Base-by-base conservation (phyloP, 2,888 invertebrate genomes). In the Acleris laterana region DNA sequence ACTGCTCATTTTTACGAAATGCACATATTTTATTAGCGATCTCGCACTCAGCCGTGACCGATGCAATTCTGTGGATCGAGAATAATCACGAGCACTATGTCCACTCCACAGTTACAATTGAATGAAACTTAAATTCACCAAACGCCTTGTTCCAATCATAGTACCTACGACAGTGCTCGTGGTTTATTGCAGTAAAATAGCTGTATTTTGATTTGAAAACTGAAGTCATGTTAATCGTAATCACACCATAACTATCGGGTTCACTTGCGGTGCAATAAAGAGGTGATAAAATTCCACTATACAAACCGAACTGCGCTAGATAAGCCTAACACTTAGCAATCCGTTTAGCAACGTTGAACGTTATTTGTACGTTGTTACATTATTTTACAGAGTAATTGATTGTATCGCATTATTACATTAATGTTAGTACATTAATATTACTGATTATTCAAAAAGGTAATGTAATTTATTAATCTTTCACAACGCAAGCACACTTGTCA, bases 1-100 rank as follows among this genome's bases (percentile, higher is more conserved):
- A 85, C 72, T 75, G 81, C 70, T 59, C 68, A 63, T 75, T 79
- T 85, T 85, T 84, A 85, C 85, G 85, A 85, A 87, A 88, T 81
- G 71, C 75, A 77, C 76, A 82, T 77, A 80, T 79, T 81, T 83
- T 77, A 71, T 69, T 70, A 66, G 67, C 72, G 74, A 72, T 74
- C 74, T 73, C 71, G 48, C 70, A 72, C 69, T 74, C 68, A 70
- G 79, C 70, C 77, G 79, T 80, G 77, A 79, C 81, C 74, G 70
- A 72, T 74, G 63, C 69, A 76, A 73, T 73, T 62, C 46, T 62
- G 56, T 56, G 57, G 16, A 65, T 61, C 56, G 60, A 61, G 38
- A 61, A 55, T 60, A 44, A 48, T 25, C 32, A 32, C 50, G 44
- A 51, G 25, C 44, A 44, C 32, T 51, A 42, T 32, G 19, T n/a